Base-by-base conservation (phyloP, 2,888 invertebrate species). In the Anthophora plumipes region DNA sequence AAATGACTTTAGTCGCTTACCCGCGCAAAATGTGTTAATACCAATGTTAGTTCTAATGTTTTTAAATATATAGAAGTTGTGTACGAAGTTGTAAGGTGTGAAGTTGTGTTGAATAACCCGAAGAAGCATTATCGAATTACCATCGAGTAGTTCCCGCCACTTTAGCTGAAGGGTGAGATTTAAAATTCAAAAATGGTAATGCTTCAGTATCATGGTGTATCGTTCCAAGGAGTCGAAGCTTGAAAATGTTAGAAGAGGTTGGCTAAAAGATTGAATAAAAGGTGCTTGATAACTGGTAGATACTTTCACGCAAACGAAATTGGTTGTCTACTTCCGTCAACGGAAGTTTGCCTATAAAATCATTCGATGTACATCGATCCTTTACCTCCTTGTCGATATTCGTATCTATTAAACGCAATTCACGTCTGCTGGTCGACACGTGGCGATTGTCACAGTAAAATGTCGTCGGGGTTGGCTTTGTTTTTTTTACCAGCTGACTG, bases 371-470 rank as follows among this genome's bases (percentile, higher is more conserved):
- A 54, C 78, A 84, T 85, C 80, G 84, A 87, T 85, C 84, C 80
- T 75, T 63, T 1, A n/a, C 46, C 52, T 70, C 20, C 82, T 59
- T 76, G 80, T 74, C 86, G 75, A 81, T 80, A 85, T 82, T 88
- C 89, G 87, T 89, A 89, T 89, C 89, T 89, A 89, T 89, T 87
- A 87, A 86, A 84, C 83, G 86, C 88, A 89, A 89, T 89, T 86
- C 89, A 88, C 85, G 89, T 88, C 84, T 73, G 64, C 54, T 71
- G 37, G 66, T 77, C 68, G 71, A 39, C 52, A 71, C 64, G 31
- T 52, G 70, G 57, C 77, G 80, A 80, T 76, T 83, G 83, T 69
- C 79, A 71, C 63, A 72, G 83, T 79, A 85, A 83, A n/a, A 85
- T 71, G 85, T 86, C 86, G 85, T 86, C 86, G 76, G n/a, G 79